Base-by-base conservation (phyloP, 2,888 invertebrate genomes). In the Bedellia somnulentella region DNA sequence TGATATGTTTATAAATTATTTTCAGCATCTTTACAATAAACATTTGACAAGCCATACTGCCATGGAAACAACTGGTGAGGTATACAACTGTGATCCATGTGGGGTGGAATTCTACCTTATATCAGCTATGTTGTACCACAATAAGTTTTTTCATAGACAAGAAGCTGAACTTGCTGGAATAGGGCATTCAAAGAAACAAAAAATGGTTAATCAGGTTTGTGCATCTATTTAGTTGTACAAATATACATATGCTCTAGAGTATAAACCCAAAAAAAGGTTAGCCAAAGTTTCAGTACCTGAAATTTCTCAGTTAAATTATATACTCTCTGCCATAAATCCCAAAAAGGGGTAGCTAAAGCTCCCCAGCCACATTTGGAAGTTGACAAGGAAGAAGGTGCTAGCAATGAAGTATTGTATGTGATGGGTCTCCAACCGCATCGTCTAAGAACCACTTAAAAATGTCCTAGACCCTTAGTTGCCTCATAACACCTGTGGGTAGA, bases 61-160 rank as follows among this genome's bases (percentile, higher is more conserved):
- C 5, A 42, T 41, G 32, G 44, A 44, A 32, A 30, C 4, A 27
- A 23, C 29, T 8, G 35, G 13, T 44, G 40, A 46, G 2, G 41
- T 44, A 12, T 66, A 70, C 27, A 58, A 57, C 16, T 84, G 83
- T 47, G 68, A 78, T 31, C 62, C 67, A 27, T 84, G 84, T 42
- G 57, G 70, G 40, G 79, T 80, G 6, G 53, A 73, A 31, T 84
- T 84, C 51, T 77, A 68, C 43, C 56, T 73, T 17, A 52, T 70
- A 3, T 62, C 76, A 24, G 83, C 83, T 1, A 73, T 81, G 49
- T 49, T 77, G 32, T 81, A 83, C 45, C 84, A 84, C 42, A 75
- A 70, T 32, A 71, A 62, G 37, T 75, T 66, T 37, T 76, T 63
- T 35, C 76, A 77, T 46, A 50, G 71, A 10, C 64, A 68, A 47